These are phyloP conservation scores for Cabera pusaria DNA, from an alignment of 2,888 invertebrate genomes.

Conservation along the genomic window DNA sequence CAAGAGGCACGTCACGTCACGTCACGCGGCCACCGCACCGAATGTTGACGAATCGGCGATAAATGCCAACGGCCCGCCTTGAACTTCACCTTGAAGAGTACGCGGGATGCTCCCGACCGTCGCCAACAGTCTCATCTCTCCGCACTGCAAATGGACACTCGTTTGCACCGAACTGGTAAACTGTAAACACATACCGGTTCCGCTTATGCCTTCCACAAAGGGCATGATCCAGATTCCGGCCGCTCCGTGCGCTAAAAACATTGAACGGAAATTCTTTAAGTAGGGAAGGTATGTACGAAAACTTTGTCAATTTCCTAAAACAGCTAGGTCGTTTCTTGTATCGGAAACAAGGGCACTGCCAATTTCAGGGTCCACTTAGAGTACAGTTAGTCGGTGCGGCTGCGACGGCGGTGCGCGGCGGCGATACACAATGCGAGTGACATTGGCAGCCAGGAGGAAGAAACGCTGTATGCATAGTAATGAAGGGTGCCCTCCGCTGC, in stretches of 20 bases:
- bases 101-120: conserved; percentile 58
- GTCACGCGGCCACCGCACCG: conserved; percentile 30
- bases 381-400: conserved; percentile 69
- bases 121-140: conserved; percentile 43
- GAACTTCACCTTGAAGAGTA: conserved; percentile 69
- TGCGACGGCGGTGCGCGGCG: conserved; percentile 45
- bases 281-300: conserved; percentile 11
- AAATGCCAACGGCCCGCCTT: conserved; percentile 81
- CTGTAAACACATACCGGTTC: conserved; percentile 66
- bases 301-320: conserved; percentile 28
- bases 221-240: conserved; percentile 56
- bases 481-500: conserved; percentile 45
- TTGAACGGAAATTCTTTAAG: conserved; percentile 1
- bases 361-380: conserved; percentile 79
- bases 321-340: conserved; percentile 51
- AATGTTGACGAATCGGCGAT: conserved; percentile 71
- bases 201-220: conserved; percentile 54
- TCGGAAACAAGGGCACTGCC: conserved; percentile 73
- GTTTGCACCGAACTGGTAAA: conserved; percentile 45
- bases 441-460: conserved; percentile 80
- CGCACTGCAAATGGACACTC: conserved; percentile 42
- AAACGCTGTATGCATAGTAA: conserved; percentile 71
- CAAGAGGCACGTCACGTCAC: background rate
- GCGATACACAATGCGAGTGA: conserved; percentile 71
- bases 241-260: conserved; percentile 14